phyloP scores from a whole-genome alignment of 2,888 invertebrate genomes.

The Drosophila mettleri region DNA sequence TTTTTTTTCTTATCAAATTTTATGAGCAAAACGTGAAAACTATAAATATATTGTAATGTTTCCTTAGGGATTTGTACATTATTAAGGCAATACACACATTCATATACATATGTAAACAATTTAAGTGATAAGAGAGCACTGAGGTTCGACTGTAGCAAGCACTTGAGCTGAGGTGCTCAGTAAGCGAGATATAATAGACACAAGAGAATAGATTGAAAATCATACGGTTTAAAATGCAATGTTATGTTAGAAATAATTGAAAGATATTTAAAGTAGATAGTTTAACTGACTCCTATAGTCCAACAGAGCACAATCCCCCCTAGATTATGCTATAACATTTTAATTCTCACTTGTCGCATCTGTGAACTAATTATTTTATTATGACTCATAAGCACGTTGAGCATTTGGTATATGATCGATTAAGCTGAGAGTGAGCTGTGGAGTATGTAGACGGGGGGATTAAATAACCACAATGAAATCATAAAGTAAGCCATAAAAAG shows the following conservation, averaged over 20 bases:
- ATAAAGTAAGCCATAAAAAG: constrained; percentile 10
- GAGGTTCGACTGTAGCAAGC: neutral
- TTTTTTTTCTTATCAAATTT: neutral
- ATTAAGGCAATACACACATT: too few species aligned
- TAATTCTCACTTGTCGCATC: neutral
- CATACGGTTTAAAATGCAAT: neutral
- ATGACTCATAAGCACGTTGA: constrained; percentile 7
- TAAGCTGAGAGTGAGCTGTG: neutral
- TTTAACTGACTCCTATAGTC: too few species aligned
- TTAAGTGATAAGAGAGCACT: neutral
- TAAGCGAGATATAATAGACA: too few species aligned
- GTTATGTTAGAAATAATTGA: neutral
- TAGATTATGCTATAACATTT: constrained; percentile 3
- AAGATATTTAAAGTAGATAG: neutral
- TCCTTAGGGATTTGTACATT: constrained; percentile 10
- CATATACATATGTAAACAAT: neutral
- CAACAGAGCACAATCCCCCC: neutral
- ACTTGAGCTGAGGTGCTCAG: neutral
- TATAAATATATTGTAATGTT: constrained; percentile 4
- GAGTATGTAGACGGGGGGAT: neutral
- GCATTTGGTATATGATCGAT: constrained; percentile 3
- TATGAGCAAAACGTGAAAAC: neutral
- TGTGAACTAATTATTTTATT: neutral
- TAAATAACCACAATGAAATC: constrained; percentile 13
- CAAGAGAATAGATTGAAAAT: neutral